Evolutionary conservation across 2,113 vertebrate genomes (phyloP), one percentile per base, ranked within the genome.

Genomic region (Ctenomys sociabilis): DNA sequence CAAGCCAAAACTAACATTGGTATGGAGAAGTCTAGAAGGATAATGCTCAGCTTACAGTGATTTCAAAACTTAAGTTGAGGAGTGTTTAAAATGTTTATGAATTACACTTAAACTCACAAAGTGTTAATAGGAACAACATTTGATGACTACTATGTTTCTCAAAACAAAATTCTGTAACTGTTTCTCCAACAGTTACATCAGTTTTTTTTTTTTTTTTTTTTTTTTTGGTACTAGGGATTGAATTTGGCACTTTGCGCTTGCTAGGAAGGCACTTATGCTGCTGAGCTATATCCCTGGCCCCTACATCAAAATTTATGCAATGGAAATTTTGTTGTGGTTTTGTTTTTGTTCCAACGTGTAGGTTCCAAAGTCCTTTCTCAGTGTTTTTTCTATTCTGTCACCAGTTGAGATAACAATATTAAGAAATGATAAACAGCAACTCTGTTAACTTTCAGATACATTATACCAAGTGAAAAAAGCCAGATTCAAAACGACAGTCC

Each of bases 391-490:
- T 86, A 0, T 49, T 88, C 54, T 86, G 35, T 95, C 28, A 88
- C 22, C 24, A 78, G 1, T 32, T 94, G 88, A 97, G 94, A 95
- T 88, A 32, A 52, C 59, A 90, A 21, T 88, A 21, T 94, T 77
- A 89, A 94, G 14, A 45, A 94, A 68, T 93, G 85, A 63, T 28
- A 90, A 28, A 92, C n/a, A 82, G 26, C 19, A 92, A 9, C 17
- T 84, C 73, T 35, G 37, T 22, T 91, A 72, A 19, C 75, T 81
- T 93, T 88, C 70, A 93, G 2, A 68, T 84, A 40, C 35, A 22
- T 61, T 91, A 70, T 35, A 54, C 66, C 35, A 19, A n/a, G 66
- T 90, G 66, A 90, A 82, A 63, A 73, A 87, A 96, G 73, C 66
- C 28, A 85, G 52, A 54, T 59, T 40, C 70, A 83, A 59, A 92